Base-by-base conservation (phyloP, 2,888 invertebrate species). In the Drosophila antonietae region DNA sequence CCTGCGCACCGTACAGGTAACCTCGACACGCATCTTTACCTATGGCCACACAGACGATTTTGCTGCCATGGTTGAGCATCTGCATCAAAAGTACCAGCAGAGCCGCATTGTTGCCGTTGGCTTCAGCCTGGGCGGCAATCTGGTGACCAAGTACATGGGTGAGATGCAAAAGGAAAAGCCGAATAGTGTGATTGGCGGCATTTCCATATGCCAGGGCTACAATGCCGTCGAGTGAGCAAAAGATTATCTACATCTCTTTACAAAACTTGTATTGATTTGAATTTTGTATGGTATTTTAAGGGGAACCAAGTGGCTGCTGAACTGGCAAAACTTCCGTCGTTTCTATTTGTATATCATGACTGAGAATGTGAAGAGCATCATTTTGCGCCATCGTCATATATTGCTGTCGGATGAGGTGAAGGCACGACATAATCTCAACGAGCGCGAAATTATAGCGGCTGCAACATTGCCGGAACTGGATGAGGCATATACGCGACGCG, bases 171-270 rank as follows among this genome's bases (percentile, higher is more conserved):
- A 94, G 75, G 94, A 94, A 74, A 94, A 95, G 80, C 94, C 96
- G 2, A 83, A 93, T 18, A 95, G 95, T 90, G 95, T 98, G 66
- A 95, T 98, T 84, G 97, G 97, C 59, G 98, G 96, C 35, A 95
- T 98, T 85, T 98, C 98, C 39, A 96, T 98, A 90, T 98, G 98
- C 91, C 98, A 98, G 93, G 98, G 98, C 87, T 98, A 98, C 92
- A 97, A 97, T 92, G 97, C 97, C 49, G 95, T 96, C 71, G 96
- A 96, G 97, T 98, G 93, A 95, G 96, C 95, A 14, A 8, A 1
- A 9, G 10, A 14, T 20, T 20, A 37, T 35, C 8, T 15, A 14
- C 3, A 1, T 9, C 15, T 7, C 1, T 0, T 5, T 20, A 14
- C 18, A 4, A 12, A 14, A 2, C 6, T 12, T 3, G 20, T 10